Conservation (phyloP, 2,113 vertebrate species). For the Gymnocephalus cernua region DNA sequence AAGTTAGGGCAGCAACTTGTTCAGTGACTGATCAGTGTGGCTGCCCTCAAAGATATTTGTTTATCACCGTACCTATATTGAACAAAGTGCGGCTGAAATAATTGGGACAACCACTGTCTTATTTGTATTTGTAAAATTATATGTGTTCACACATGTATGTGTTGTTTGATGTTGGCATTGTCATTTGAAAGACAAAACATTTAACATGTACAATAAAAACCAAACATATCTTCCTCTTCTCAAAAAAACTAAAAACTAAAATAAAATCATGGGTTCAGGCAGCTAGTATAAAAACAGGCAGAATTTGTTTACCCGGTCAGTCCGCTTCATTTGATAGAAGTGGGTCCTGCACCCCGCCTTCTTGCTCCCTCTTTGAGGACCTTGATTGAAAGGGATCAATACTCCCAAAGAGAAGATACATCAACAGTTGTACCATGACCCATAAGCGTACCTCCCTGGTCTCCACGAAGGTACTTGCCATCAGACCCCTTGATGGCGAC, state of each 20-base stretch:
- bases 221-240: constrained; percentile 26
- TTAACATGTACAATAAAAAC: constrained; percentile 38
- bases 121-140: constrained; percentile 24
- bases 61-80: background rate
- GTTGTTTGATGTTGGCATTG: constrained; percentile 63
- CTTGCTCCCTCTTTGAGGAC: constrained; percentile 2
- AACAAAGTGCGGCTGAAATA: constrained; percentile 19
- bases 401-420: constrained; percentile 91
- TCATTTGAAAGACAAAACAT: constrained; percentile 61
- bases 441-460: constrained; percentile 91
- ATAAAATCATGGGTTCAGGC: constrained; percentile 29
- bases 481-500: constrained; percentile 91
- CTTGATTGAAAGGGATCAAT: constrained; percentile 77
- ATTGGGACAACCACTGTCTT: background rate
- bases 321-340: constrained; percentile 48
- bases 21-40: constrained; percentile 2
- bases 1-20: background rate
- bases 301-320: constrained; percentile 51
- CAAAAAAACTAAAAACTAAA: constrained; percentile 29
- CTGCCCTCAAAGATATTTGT: background rate
- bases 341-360: constrained; percentile 39
- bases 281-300: constrained; percentile 64
- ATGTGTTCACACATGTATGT: constrained; percentile 21
- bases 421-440: constrained; percentile 86
- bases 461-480: constrained; percentile 92